Percentiles rank a stretch among this genome's conserved stretches.
phyloP scores from a whole-genome alignment of 2,113 vertebrate species.

The Peromyscus maniculatus region DNA sequence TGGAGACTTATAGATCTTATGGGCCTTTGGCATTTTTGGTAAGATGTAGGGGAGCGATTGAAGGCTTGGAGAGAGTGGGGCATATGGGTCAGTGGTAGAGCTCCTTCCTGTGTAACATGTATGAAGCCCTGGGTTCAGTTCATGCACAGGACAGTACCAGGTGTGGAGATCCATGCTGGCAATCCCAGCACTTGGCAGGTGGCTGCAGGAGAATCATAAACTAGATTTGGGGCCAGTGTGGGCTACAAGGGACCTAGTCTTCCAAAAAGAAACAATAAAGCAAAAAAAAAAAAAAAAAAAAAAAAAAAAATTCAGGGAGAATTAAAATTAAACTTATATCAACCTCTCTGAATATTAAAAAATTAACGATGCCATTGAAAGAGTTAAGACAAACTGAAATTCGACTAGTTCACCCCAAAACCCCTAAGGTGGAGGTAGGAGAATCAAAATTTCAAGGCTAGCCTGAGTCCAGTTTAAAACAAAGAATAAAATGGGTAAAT shows the following conservation, averaged over 20 bases:
- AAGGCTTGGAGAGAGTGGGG: neutral
- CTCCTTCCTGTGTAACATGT: too few species aligned
- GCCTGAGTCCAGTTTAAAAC: neutral
- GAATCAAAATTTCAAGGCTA: neutral
- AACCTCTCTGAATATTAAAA: conserved; percentile 38
- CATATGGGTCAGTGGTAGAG: neutral
- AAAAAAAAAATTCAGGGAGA: neutral
- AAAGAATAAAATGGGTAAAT: neutral
- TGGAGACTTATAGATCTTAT: neutral
- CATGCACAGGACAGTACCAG: neutral
- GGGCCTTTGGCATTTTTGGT: neutral
- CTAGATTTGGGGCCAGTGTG: neutral
- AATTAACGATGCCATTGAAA: conserved; percentile 22
- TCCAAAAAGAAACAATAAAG: neutral
- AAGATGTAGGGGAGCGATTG: neutral
- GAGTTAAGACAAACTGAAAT: conserved; percentile 34
- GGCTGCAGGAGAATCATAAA: neutral
- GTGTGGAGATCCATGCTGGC: neutral
- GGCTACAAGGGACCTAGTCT: neutral
- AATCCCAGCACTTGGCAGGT: neutral
- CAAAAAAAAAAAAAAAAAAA: neutral
- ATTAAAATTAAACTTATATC: neutral
- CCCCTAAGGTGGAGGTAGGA: too few species aligned
- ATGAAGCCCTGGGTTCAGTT: neutral
- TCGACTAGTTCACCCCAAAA: neutral